These are phyloP conservation scores for Rissa tridactyla DNA, from an alignment of 2,113 vertebrate genomes.

Conservation along the genomic window DNA sequence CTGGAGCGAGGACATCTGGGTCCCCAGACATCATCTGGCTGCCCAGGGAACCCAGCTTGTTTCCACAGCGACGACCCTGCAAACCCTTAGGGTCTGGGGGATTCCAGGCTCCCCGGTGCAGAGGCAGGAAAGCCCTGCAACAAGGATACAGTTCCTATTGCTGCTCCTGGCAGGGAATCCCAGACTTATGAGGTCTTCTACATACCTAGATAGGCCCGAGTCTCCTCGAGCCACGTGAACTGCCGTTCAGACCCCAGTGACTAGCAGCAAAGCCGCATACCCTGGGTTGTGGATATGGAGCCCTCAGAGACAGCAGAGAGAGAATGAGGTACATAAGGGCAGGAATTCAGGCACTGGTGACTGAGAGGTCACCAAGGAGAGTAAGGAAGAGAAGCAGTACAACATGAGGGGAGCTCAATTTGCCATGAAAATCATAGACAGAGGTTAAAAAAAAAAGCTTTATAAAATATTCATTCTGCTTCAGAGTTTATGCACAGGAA, in stretches of 20 bases:
- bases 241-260: background rate
- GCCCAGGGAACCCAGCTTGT: background rate
- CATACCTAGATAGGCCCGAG: background rate
- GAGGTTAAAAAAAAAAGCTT: background rate
- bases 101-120: background rate
- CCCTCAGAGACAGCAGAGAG: background rate
- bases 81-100: background rate
- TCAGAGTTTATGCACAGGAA: background rate
- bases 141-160: background rate
- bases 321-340: background rate
- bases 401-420: background rate
- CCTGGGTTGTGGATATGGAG: background rate
- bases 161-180: background rate
- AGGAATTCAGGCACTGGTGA: background rate
- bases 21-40: background rate
- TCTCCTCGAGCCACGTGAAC: background rate
- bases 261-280: background rate
- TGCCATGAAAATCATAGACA: background rate
- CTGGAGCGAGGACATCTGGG: background rate
- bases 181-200: background rate
- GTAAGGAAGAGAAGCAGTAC: background rate
- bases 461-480: background rate
- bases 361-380: background rate
- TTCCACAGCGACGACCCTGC: background rate
- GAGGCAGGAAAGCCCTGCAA: background rate